These are phyloP conservation scores for Micropterix aruncella DNA, from an alignment of 2,888 invertebrate species.

Conservation along the genomic window DNA sequence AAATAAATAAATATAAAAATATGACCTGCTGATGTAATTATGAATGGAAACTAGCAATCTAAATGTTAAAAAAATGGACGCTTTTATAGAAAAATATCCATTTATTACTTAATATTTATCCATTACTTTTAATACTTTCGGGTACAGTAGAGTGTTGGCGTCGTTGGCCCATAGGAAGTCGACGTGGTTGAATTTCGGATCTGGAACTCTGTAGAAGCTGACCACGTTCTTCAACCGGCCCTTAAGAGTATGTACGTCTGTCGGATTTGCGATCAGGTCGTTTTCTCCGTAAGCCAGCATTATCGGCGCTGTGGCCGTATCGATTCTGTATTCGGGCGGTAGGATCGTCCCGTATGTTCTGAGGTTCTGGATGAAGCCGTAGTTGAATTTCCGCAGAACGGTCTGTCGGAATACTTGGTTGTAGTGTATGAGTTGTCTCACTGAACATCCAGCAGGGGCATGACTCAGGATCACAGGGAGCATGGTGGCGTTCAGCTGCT, in stretches of 20 bases:
- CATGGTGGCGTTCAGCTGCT: conserved; percentile 41
- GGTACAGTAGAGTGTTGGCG: conserved; percentile 22
- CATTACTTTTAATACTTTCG: conserved; percentile 19
- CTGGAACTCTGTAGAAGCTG: conserved; percentile 39
- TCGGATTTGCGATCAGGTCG: conserved; percentile 48
- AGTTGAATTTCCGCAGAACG: conserved; percentile 22
- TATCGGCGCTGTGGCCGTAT: conserved; percentile 21
- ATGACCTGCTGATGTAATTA: too few relatives aligned
- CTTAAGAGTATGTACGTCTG: conserved; percentile 39
- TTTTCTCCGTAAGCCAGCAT: conserved; percentile 28
- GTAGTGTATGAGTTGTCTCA: conserved; percentile 37
- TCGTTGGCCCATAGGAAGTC: conserved; percentile 27
- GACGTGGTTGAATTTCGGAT: conserved; percentile 28
- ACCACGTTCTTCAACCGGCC: conserved; percentile 35
- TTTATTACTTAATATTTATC: too few relatives aligned
- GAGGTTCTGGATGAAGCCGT: conserved; percentile 20
- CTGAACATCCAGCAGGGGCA: conserved; percentile 38
- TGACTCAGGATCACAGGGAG: conserved; percentile 39
- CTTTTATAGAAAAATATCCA: too few relatives aligned
- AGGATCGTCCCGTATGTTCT: conserved; percentile 18
- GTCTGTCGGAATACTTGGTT: conserved; percentile 28
- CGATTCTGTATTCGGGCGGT: conserved; percentile 22
- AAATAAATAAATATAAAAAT: too few relatives aligned
- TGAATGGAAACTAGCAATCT: too few relatives aligned
- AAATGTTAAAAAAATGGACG: too few relatives aligned